A percentile compares a stretch with the other conserved stretches of the same genome.
Conservation (phyloP, 2,113 vertebrate species). For the Leptocoma aspasia region DNA sequence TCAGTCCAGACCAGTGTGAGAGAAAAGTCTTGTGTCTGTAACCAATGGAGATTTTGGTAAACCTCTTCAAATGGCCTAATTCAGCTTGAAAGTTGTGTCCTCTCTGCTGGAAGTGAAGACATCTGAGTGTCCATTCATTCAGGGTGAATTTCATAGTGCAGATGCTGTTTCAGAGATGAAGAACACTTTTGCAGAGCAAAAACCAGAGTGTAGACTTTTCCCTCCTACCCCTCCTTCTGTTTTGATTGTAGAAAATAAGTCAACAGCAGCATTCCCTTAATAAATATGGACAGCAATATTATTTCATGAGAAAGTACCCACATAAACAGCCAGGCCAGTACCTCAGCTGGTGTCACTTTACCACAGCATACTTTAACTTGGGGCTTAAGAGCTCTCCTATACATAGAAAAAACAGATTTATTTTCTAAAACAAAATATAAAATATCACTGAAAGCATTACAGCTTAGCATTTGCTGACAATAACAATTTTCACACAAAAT, state of each 20-base stretch:
- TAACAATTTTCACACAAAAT: neutral
- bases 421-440: slow-evolving; percentile 22
- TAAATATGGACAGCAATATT: neutral
- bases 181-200: neutral
- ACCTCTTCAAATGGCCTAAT: neutral
- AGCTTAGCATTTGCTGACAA: neutral
- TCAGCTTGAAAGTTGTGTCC: neutral
- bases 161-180: neutral
- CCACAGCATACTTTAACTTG: neutral
- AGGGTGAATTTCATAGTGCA: neutral
- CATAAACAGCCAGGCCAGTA: neutral
- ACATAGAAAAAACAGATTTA: neutral
- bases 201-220: neutral
- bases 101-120: neutral
- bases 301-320: neutral
- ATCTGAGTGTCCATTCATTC: neutral
- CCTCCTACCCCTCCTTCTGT: neutral
- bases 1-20: neutral
- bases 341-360: neutral
- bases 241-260: neutral
- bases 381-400: neutral
- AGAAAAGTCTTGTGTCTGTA: neutral
- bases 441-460: neutral
- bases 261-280: neutral
- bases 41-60: neutral